These are phyloP conservation scores for Armadillidium nasatum DNA, from an alignment of 1,140 invertebrate species.

Conservation along the genomic window DNA sequence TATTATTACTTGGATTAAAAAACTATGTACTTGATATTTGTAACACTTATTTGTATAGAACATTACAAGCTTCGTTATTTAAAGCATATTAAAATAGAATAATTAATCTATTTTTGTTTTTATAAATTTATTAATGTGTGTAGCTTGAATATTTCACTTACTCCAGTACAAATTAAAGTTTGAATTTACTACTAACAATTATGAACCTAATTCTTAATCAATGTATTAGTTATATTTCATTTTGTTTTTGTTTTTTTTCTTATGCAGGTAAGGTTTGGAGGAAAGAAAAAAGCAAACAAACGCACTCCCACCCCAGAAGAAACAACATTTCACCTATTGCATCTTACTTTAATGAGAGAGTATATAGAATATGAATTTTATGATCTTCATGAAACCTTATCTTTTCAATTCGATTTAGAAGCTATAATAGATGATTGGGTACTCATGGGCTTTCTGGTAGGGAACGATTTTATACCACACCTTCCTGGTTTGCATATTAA, in stretches of 20 bases:
- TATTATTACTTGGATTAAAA: too few species aligned
- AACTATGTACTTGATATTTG: too few species aligned
- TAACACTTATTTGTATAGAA: too few species aligned
- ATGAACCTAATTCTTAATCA: too few species aligned
- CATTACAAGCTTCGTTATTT: too few species aligned
- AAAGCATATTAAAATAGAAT: too few species aligned
- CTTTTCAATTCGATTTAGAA: conserved; percentile 70
- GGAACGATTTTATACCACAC: conserved; percentile 96
- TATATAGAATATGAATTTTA: conserved; percentile 90
- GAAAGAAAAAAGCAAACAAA: conserved; percentile 34
- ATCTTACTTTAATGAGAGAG: conserved; percentile 83
- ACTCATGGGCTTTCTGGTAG: conserved; percentile 89
- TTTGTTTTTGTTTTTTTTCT: conserved; percentile 1
- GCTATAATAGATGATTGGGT: conserved; percentile 56
- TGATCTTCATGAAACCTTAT: conserved; percentile 61
- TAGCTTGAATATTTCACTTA: too few species aligned
- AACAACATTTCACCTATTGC: conserved; percentile 86
- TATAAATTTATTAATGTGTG: too few species aligned
- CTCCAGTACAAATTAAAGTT: too few species aligned
- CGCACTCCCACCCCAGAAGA: conserved; percentile 66
- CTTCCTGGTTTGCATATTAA: conserved; percentile 89
- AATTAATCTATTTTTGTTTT: too few species aligned
- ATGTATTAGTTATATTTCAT: background rate
- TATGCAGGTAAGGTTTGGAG: conserved; percentile 41
- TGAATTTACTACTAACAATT: too few species aligned